Percentiles rank a stretch among this genome's conserved stretches.
Conservation (phyloP, 1,140 invertebrate species). For the Tetramorium alpestre region DNA sequence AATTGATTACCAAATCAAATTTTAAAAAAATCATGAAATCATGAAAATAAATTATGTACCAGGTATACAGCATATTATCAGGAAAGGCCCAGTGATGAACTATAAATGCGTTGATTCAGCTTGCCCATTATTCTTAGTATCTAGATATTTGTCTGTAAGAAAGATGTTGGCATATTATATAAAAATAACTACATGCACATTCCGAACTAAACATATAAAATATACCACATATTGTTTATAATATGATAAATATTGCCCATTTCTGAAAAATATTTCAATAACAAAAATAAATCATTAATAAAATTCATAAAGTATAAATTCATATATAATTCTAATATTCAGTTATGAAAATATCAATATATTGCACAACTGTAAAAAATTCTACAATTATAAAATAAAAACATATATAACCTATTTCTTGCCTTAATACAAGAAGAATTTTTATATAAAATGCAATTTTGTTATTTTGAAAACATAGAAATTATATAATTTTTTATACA, state of each 20-base stretch:
- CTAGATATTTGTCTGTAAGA: conserved; percentile 85
- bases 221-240: conserved; percentile 3
- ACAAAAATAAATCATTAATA: conserved; percentile 4
- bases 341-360: neutral
- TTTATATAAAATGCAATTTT: neutral
- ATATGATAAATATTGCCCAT: conserved; percentile 18
- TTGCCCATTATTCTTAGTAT: conserved; percentile 85
- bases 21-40: conserved; percentile 73
- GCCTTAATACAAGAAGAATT: neutral
- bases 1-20: conserved; percentile 71
- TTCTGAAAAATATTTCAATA: conserved; percentile 43
- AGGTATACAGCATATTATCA: conserved; percentile 83
- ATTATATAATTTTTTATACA: too few relatives aligned
- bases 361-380: neutral
- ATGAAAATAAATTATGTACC: conserved; percentile 84
- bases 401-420: neutral
- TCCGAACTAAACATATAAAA: conserved; percentile 50
- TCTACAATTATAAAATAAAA: neutral
- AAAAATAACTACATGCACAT: conserved; percentile 70
- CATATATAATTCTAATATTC: neutral
- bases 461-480: neutral
- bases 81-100: conserved; percentile 81
- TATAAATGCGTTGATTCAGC: conserved; percentile 85
- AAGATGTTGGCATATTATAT: conserved; percentile 81
- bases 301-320: neutral